Evolutionary conservation across 2,888 invertebrate species (phyloP), one percentile per base, ranked within the genome.

Genomic region (Nomada ferruginata): DNA sequence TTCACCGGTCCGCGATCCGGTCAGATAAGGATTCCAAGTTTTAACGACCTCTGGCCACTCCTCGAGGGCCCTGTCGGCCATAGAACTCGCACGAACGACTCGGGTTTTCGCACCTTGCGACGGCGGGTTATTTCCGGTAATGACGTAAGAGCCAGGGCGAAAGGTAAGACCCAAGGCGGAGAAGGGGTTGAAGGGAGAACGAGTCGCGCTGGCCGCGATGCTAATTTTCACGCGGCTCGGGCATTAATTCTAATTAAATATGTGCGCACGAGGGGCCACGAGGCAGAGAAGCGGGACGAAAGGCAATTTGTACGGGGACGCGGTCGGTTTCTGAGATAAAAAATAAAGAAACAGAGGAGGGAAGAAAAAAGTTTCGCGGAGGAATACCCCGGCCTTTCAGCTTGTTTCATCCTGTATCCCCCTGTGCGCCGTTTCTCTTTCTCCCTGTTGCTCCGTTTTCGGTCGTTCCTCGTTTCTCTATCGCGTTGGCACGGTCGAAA

Each of bases 231-330:
- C 87, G 86, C 87, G 85, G 83, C 76, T 82, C 86, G 87, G 84
- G 89, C 91, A 91, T 90, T 91, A 91, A 90, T 90, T 90, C 90
- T 87, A 91, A 91, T 90, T 90, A 90, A 91, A 91, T 90, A 90
- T 88, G 88, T 89, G 89, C 85, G 84, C 79, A 78, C 87, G 78
- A 83, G 83, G 85, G 85, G 61, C 83, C 79, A 77, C 79, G 82
- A 72, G 36, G 78, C 36, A 91, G 90, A 90, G 91, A 90, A 87
- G 87, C 85, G 84, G 85, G 81, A 85, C 88, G 88, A 90, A 88
- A 87, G 87, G 91, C 89, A 91, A 90, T 90, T 90, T 91, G 89
- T 90, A 91, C 85, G 84, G 82, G 84, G 85, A 87, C 84, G 85
- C 83, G 89, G 76, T 90, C 82, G 86, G 82, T 88, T 85, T 82